Evolutionary conservation across 2,113 vertebrate species (phyloP).

Genomic region (Melanostigma gelatinosum): DNA sequence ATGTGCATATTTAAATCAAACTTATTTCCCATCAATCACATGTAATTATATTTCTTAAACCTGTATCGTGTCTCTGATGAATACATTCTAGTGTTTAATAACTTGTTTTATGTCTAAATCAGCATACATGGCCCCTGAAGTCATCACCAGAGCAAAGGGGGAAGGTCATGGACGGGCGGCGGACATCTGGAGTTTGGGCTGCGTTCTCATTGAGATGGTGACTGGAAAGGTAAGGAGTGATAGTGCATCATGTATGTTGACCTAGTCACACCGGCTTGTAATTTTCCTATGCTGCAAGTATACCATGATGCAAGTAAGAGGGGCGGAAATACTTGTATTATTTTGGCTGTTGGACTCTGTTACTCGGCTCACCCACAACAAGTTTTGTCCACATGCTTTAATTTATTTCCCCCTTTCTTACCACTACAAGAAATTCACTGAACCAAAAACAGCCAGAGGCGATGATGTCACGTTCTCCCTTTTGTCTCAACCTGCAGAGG

Average conservation of each 20-base stretch:
- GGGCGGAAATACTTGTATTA: background rate
- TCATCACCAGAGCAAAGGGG: slow-evolving; percentile 97
- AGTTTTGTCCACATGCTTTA: background rate
- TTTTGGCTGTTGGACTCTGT: no score
- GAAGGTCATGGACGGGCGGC: slow-evolving; percentile 97
- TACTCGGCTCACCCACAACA: no score
- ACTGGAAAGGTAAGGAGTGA: slow-evolving; percentile 91
- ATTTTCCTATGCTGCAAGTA: background rate
- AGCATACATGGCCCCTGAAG: slow-evolving; percentile 99
- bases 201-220: slow-evolving; percentile 98
- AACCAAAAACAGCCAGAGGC: background rate
- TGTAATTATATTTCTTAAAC: background rate
- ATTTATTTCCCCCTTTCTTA: background rate
- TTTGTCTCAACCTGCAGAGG: slow-evolving; percentile 82
- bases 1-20: background rate
- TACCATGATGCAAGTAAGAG: background rate
- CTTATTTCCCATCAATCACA: background rate
- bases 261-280: background rate
- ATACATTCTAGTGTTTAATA: background rate
- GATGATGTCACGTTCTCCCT: background rate
- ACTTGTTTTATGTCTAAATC: background rate
- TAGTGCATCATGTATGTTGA: background rate
- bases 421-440: background rate
- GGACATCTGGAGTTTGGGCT: slow-evolving; percentile 98
- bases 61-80: background rate